Base-by-base conservation (phyloP, 2,113 vertebrate species). In the Martes martes region DNA sequence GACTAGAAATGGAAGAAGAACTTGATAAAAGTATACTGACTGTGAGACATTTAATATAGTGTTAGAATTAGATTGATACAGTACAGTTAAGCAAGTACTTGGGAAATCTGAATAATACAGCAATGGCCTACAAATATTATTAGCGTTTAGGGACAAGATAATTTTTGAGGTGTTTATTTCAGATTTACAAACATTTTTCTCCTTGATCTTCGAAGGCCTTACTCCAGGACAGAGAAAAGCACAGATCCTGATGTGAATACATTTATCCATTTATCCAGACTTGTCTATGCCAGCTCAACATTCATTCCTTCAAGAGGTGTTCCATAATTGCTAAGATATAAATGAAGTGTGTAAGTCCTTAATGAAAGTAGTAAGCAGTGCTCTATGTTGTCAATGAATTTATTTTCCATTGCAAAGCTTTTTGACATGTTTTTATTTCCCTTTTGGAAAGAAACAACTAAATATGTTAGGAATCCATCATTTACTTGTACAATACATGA, bases 391-490 rank as follows among this genome's bases (percentile, higher is more conserved):
- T 42, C 39, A 39, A 61, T 42, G 8, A 28, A 59, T 36, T 36
- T 94, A 89, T 61, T 89, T 76, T 45, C 69, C 45, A 92, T 82
- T 96, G 94, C 65, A 82, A 94, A 92, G 19, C 57, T 36, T 15
- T 71, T 50, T 61, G 57, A 81, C 50, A 11, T 28, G 15, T 78
- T 76, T 79, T 85, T 50, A 67, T 96, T 95, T 92, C 61, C 9
- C 1, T 86, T 82, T 78, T 63, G 31, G 61, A 96, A 94, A 73
- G 45, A 78, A 89, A 78, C 7, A 83, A 67, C 67, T 78, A 69
- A 82, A 80, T 78, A 89, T 94, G 39, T 78, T 90, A 71, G 57
- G 31, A n/a, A 57, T 78, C 26, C 39, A 52, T 73, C 79, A 73
- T 57, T 86, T 82, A 59, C 11, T 92, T 92, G 10, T 42, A 73